phyloP scores from a whole-genome alignment of 2,113 vertebrate species.

The Leptosomus discolor region DNA sequence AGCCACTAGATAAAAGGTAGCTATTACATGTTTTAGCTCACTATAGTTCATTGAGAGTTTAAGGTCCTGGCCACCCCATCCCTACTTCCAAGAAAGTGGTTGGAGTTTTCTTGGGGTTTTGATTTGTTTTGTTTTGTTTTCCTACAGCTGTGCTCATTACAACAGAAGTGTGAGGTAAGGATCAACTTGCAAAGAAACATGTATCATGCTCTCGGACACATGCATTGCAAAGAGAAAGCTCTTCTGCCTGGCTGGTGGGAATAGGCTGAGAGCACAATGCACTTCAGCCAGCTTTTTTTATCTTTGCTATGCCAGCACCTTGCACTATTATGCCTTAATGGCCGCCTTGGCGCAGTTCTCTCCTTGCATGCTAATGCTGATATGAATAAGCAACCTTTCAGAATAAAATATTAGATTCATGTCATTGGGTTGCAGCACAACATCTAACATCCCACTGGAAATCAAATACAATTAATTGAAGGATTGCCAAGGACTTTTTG shows the following conservation, averaged over 20 bases:
- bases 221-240: neutral
- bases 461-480: neutral
- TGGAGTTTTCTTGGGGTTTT: neutral
- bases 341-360: neutral
- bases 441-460: neutral
- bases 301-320: neutral
- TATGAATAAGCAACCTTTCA: neutral
- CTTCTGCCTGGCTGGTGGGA: neutral
- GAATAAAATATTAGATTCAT: neutral
- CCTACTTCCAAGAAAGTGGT: neutral
- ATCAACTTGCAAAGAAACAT: neutral
- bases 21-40: neutral
- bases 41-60: neutral
- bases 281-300: neutral
- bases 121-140: neutral
- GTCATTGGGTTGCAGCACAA: neutral
- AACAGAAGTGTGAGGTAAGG: neutral
- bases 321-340: neutral
- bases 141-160: neutral
- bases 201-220: neutral
- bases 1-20: neutral
- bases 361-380: neutral
- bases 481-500: neutral
- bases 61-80: neutral
- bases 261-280: rapidly evolving